Evolutionary conservation across 2,113 vertebrate species (phyloP).

Genomic region (Cranoglanis bouderius): DNA sequence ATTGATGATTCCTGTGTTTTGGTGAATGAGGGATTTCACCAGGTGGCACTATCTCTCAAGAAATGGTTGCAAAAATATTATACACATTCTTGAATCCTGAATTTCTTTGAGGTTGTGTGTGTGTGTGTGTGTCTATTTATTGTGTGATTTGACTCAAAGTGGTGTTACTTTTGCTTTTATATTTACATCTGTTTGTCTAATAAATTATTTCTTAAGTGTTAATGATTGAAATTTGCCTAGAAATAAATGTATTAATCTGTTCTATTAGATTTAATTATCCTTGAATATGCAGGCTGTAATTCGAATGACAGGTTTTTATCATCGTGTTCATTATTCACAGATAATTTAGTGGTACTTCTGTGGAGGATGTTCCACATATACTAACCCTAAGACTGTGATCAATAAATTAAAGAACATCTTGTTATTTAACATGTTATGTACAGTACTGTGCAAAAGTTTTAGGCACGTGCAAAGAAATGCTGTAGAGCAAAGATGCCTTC

Average conservation of each 20-base stretch:
- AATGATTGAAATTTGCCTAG: background rate
- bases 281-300: background rate
- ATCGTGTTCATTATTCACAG: background rate
- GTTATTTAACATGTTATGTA: background rate
- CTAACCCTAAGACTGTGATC: background rate
- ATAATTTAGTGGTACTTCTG: background rate
- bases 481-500: too few species aligned
- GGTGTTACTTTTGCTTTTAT: background rate
- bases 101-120: background rate
- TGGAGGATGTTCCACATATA: background rate
- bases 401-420: background rate
- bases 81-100: background rate
- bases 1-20: background rate
- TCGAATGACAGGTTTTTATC: background rate
- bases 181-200: conserved; percentile 15
- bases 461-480: too few species aligned
- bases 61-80: conserved; percentile 9
- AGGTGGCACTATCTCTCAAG: conserved; percentile 46
- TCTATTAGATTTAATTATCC: background rate
- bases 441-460: too few species aligned
- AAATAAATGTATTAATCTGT: background rate
- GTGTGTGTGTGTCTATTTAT: conserved; percentile 20
- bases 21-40: conserved; percentile 33
- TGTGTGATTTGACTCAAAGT: background rate
- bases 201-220: conserved; percentile 32